Evolutionary conservation across 2,113 vertebrate species (phyloP).

Genomic region (Callochromis pleurospilus): DNA sequence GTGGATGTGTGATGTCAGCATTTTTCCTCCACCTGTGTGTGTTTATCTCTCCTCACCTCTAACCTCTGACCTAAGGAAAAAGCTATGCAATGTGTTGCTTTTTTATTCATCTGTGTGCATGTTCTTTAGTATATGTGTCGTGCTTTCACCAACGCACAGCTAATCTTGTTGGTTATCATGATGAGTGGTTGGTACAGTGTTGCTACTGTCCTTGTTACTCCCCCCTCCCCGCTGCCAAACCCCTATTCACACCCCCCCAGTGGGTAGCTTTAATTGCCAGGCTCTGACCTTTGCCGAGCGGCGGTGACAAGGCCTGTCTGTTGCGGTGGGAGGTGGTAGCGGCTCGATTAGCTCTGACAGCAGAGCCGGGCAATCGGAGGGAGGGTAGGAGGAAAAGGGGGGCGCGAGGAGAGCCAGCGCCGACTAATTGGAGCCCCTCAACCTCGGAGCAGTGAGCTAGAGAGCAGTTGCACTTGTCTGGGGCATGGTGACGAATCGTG

Average conservation of each 20-base stretch:
- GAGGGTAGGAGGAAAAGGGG: not conserved
- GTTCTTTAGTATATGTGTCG: not conserved
- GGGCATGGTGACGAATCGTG: not conserved
- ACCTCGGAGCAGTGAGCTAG: constrained; percentile 53
- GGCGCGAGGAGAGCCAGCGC: constrained; percentile 12
- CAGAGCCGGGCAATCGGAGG: constrained; percentile 17
- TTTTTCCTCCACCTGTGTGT: not conserved
- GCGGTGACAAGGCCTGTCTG: constrained; percentile 65
- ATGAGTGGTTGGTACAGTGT: constrained; percentile 50
- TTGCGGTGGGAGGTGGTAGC: constrained; percentile 57
- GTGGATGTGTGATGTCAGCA: not conserved
- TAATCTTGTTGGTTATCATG: constrained; percentile 51
- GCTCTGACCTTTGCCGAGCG: constrained; percentile 68
- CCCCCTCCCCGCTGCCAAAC: not conserved
- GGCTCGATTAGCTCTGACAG: constrained; percentile 72
- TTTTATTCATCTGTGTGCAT: not conserved
- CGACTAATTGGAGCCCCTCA: constrained; percentile 70
- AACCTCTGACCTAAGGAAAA: not conserved
- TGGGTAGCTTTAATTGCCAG: constrained; percentile 70
- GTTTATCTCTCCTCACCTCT: not conserved
- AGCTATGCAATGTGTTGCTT: not conserved
- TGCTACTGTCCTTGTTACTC: constrained; percentile 20
- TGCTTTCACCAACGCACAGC: constrained; percentile 1
- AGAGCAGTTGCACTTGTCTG: constrained; percentile 22
- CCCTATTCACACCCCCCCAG: constrained; percentile 23